Conservation (phyloP, 2,888 invertebrate genomes). For the Machimus rusticus region DNA sequence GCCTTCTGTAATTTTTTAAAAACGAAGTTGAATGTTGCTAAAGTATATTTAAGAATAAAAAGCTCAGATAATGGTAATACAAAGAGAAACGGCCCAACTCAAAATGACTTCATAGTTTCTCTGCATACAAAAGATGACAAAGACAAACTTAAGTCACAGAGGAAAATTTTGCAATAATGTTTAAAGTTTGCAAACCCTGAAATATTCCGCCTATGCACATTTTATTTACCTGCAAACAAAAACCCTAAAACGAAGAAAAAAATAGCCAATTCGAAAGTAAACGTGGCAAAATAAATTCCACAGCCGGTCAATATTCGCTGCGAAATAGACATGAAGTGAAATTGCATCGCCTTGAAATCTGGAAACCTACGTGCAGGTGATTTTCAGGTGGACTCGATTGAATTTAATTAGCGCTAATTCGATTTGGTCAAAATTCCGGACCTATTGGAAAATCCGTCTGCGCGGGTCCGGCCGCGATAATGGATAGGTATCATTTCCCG, state of each 20-base stretch:
- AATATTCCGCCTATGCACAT: background rate
- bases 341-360: background rate
- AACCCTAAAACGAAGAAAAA: background rate
- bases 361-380: background rate
- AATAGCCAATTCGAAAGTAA: background rate
- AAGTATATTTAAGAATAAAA: background rate
- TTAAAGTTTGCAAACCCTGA: background rate
- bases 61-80: background rate
- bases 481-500: background rate
- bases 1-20: too few relatives aligned
- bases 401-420: constrained; percentile 8
- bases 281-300: background rate
- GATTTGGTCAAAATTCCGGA: constrained; percentile 14
- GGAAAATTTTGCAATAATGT: background rate
- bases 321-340: background rate
- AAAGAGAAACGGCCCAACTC: background rate
- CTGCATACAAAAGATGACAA: background rate
- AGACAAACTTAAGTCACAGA: background rate
- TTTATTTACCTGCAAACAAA: background rate
- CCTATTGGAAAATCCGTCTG: background rate
- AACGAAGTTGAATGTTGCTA: too few relatives aligned
- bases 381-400: background rate
- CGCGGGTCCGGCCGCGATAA: background rate
- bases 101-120: background rate
- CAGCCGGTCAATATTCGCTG: background rate